Conservation (phyloP, 1,140 invertebrate species). For the Hyles vespertilio region DNA sequence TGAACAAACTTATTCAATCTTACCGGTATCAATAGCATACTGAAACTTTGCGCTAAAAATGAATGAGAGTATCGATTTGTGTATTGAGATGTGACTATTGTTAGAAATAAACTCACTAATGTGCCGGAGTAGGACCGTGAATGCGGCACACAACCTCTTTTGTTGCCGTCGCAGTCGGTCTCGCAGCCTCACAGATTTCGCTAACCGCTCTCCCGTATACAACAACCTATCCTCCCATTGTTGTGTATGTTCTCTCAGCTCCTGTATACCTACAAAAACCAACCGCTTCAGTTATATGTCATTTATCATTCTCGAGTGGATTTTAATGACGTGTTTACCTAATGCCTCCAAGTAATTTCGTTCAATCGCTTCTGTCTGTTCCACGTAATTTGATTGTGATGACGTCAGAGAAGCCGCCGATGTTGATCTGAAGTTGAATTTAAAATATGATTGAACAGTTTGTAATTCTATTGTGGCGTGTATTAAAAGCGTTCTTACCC, state of each 20-base stretch:
- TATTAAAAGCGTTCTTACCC: constrained; percentile 32
- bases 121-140: constrained; percentile 55
- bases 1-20: too few relatives aligned
- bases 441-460: not conserved
- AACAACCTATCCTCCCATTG: constrained; percentile 46
- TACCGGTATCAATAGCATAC: too few relatives aligned
- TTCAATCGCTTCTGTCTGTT: constrained; percentile 54
- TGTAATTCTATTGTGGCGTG: not conserved
- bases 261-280: constrained; percentile 38
- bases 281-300: constrained; percentile 2
- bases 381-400: constrained; percentile 44
- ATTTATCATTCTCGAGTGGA: not conserved
- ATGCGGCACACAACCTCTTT: constrained; percentile 59
- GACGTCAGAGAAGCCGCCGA: constrained; percentile 53
- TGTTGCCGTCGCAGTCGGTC: constrained; percentile 56
- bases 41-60: too few relatives aligned
- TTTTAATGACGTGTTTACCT: constrained; percentile 30
- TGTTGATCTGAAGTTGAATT: constrained; percentile 44
- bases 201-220: constrained; percentile 48
- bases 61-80: too few relatives aligned
- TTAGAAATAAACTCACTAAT: constrained; percentile 42
- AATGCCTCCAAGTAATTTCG: constrained; percentile 54
- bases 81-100: not conserved
- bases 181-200: constrained; percentile 43
- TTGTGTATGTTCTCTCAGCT: constrained; percentile 40